Evolutionary conservation across 2,888 invertebrate species (phyloP), one percentile per base, ranked within the genome.

Genomic region (Leistus spinibarbis): DNA sequence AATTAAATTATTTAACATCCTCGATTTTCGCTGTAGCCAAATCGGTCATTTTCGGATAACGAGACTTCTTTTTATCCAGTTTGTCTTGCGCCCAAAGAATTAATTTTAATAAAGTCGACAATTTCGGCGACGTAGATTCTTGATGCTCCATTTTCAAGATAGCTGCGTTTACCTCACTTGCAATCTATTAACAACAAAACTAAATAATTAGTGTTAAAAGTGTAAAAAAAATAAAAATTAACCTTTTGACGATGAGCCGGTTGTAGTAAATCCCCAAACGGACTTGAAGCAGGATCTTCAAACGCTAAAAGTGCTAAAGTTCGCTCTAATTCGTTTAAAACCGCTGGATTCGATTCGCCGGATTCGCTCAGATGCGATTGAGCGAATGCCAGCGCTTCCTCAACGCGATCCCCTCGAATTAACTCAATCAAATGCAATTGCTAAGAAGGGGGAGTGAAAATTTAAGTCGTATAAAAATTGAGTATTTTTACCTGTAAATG

Each of bases 111-210:
- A 98, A 88, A 81, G 94, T 96, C 82, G 96, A 96, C 75, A 99
- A 88, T 84, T 97, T 94, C 1, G 98, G 97, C 76, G 95, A 94
- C 0, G 95, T 96, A 66, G 94, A 92, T 83, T 96, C 95, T 83
- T 94, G 92, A 82, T 96, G 95, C 84, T 98, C 97, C 88, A 94
- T 94, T 84, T 96, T 95, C 71, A 99, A 87, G 80, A 99, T 97
- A n/a, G 98, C 98, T 66, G 98, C 96, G 86, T 99, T 99, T 17
- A 99, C 89, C 87, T 98, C 98, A 87, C 97, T 97, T 20, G 98
- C 98, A 82, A 98, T 94, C 94, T 95, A 83, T 13, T 23, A 67
- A 69, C n/a, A 69, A n/a, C n/a, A n/a, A n/a, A n/a, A n/a, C n/a
- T n/a, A n/a, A n/a, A n/a, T n/a, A n/a, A 24, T 60, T 10, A 40